Percentiles rank a stretch among this genome's conserved stretches.
Conservation (phyloP, 2,797 vertebrate species). For the Bovichtus diacanthus region DNA sequence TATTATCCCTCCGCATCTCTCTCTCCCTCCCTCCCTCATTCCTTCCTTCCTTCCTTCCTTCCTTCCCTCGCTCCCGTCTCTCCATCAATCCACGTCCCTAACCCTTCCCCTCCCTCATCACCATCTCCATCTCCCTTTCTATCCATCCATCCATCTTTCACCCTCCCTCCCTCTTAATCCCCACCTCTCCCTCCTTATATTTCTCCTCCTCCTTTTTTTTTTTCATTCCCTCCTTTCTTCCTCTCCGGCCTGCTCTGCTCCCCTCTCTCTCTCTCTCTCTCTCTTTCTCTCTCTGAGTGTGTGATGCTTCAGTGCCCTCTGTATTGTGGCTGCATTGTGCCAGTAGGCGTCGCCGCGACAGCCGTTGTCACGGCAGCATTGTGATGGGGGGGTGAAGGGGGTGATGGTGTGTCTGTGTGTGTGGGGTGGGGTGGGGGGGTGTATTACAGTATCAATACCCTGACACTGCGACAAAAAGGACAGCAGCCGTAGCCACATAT, state of each 20-base stretch:
- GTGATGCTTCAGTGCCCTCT: conserved; percentile 86
- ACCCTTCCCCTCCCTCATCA: conserved; percentile 21
- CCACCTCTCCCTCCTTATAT: conserved; percentile 51
- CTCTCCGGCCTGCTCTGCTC: conserved; percentile 58
- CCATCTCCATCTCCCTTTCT: conserved; percentile 22
- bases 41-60: conserved; percentile 38
- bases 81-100: conserved; percentile 54
- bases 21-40: conserved; percentile 22
- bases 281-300: conserved; percentile 55
- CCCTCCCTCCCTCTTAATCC: conserved; percentile 54
- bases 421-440: conserved; percentile 49
- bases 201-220: conserved; percentile 40
- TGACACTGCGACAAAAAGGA: conserved; percentile 90
- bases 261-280: conserved; percentile 41
- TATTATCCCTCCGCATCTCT: conserved; percentile 71
- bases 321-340: conserved; percentile 87
- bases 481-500: conserved; percentile 85
- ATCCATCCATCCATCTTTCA: conserved; percentile 22
- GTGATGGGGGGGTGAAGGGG: conserved; percentile 68
- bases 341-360: conserved; percentile 85
- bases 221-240: conserved; percentile 39
- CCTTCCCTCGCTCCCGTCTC: conserved; percentile 46
- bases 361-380: conserved; percentile 85
- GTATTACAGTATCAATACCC: conserved; percentile 89
- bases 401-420: conserved; percentile 48